Conservation (phyloP, 92 coral and sea anemone genomes). For the Actinostola sp. region DNA sequence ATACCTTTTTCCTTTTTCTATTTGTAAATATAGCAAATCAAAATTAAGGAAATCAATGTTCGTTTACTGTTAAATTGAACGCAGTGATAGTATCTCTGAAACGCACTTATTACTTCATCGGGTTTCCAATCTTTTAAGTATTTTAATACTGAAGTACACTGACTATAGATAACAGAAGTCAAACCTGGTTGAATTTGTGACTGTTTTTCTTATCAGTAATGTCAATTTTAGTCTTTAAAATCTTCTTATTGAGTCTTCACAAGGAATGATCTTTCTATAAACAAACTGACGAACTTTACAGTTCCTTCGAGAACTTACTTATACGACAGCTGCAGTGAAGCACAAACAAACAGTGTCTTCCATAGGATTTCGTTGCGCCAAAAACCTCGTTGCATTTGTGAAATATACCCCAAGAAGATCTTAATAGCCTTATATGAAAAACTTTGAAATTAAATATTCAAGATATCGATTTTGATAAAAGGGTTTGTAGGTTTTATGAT, state of each 20-base stretch:
- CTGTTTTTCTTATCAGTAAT: constrained; percentile 33
- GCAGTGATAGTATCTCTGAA: constrained; percentile 8
- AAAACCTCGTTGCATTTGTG: neutral
- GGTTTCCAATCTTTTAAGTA: neutral
- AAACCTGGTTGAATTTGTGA: constrained; percentile 2
- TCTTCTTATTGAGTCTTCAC: no score
- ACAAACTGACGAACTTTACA: no score
- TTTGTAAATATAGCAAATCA: constrained; percentile 16
- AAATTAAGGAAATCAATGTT: neutral
- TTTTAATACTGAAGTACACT: constrained; percentile 14
- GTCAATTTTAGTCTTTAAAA: constrained; percentile 9
- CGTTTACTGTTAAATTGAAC: neutral
- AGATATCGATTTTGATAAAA: constrained; percentile 2
- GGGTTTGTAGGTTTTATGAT: neutral
- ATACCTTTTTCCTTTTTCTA: neutral
- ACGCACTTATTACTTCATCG: neutral
- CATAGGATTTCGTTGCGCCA: neutral
- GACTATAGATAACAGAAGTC: constrained; percentile 20
- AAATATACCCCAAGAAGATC: neutral
- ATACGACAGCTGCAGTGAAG: no score
- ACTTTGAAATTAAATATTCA: neutral
- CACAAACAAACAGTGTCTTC: neutral
- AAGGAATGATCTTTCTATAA: no score
- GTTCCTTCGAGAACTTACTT: no score
- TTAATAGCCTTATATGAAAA: constrained; percentile 5